These are phyloP conservation scores for Drosophila pseudoananassae DNA, from an alignment of 1,140 invertebrate species.

Conservation along the genomic window DNA sequence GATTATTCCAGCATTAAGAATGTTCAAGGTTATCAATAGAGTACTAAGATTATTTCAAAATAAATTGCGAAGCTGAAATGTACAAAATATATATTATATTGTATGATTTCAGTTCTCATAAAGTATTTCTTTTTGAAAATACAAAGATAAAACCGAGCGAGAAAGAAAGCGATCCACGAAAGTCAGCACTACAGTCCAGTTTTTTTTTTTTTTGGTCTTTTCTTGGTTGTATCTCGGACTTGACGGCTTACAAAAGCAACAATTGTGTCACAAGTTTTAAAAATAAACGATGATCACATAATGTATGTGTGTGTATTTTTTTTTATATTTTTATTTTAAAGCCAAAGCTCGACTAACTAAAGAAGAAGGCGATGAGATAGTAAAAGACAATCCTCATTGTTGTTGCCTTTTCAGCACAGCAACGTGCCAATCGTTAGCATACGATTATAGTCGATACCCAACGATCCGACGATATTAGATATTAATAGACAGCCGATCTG, in stretches of 20 bases:
- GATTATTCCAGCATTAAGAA: conserved; percentile 1
- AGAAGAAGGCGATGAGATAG: conserved; percentile 51
- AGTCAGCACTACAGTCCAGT: conserved; percentile 35
- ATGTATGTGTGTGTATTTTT: not conserved
- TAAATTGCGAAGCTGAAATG: not conserved
- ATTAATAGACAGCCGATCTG: conserved; percentile 39
- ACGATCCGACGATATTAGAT: conserved; percentile 11
- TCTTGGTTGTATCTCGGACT: conserved; percentile 18
- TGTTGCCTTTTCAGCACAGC: conserved; percentile 52
- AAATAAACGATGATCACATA: conserved; percentile 80
- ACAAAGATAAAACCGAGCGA: not conserved
- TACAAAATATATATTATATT: too few species aligned
- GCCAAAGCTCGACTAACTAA: conserved; percentile 60
- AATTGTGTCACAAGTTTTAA: conserved; percentile 81
- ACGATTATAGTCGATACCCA: conserved; percentile 64
- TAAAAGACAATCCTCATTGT: conserved; percentile 70
- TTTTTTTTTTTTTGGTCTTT: conserved; percentile 19
- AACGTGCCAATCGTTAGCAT: conserved; percentile 76
- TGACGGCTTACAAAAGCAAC: conserved; percentile 69
- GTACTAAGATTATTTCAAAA: not conserved
- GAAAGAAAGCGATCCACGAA: conserved; percentile 39
- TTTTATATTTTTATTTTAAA: conserved; percentile 11
- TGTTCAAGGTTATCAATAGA: conserved; percentile 2
- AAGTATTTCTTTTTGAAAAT: not conserved
- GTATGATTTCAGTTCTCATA: not conserved